These are phyloP conservation scores for Scytalopus superciliaris DNA, from an alignment of 2,113 vertebrate species.

Conservation along the genomic window DNA sequence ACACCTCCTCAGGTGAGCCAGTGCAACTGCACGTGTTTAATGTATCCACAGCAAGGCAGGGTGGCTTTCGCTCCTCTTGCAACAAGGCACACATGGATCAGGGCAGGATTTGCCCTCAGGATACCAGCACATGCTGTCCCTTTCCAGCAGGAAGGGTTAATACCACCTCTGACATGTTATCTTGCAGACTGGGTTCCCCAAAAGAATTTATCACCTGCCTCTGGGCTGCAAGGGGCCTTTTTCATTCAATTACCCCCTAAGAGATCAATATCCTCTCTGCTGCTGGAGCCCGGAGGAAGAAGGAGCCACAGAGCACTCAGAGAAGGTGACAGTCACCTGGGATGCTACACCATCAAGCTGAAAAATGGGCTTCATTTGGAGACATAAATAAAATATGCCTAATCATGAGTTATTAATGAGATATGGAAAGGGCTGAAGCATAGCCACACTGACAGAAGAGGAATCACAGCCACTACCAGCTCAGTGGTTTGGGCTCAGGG, in stretches of 20 bases:
- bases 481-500: background rate
- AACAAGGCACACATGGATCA: background rate
- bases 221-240: background rate
- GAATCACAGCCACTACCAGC: background rate
- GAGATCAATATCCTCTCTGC: background rate
- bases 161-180: accelerated
- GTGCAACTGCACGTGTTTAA: background rate
- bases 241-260: background rate
- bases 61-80: background rate
- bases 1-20: accelerated
- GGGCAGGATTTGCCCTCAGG: background rate
- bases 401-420: conserved; percentile 2
- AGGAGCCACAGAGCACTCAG: background rate
- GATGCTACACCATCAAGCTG: background rate
- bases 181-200: background rate
- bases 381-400: conserved; percentile 37
- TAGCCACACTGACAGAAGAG: background rate
- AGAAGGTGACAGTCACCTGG: background rate
- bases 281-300: background rate
- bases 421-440: background rate
- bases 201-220: background rate
- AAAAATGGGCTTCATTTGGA: conserved; percentile 37
- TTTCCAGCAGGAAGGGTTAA: background rate
- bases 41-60: background rate
- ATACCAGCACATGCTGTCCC: background rate